Evolutionary conservation across 1,140 invertebrate species (phyloP).

Genomic region (Campodea augens): DNA sequence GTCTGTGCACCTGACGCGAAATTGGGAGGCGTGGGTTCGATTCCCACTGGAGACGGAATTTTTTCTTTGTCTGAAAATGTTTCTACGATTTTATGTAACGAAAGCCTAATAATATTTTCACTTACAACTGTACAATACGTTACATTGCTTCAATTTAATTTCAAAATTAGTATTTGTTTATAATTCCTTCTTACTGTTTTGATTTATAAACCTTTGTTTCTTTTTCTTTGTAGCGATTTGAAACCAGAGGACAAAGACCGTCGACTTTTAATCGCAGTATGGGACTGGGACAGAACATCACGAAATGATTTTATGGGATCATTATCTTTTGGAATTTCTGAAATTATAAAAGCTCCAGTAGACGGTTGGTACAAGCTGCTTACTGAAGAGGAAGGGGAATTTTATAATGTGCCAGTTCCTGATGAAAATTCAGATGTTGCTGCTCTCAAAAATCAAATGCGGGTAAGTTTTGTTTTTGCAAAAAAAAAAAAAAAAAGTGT

Average conservation of each 20-base stretch:
- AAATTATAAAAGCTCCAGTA: constrained; percentile 78
- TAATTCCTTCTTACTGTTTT: no score
- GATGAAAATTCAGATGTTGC: constrained; percentile 79
- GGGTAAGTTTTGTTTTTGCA: constrained; percentile 34
- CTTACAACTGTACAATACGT: no score
- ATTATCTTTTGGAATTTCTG: constrained; percentile 92
- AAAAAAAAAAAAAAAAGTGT: no score
- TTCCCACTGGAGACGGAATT: no score
- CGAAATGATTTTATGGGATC: constrained; percentile 99
- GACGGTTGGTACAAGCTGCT: constrained; percentile 97
- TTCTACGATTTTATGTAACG: no score
- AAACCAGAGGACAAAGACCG: constrained; percentile 91
- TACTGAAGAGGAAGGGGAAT: constrained; percentile 95
- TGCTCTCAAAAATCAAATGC: constrained; percentile 68
- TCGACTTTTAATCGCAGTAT: constrained; percentile 84
- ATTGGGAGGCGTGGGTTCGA: no score
- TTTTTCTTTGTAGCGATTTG: constrained; percentile 70
- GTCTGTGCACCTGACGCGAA: no score
- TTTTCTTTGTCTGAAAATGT: no score
- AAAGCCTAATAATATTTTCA: no score
- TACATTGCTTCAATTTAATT: no score
- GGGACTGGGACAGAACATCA: constrained; percentile 99
- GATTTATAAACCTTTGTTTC: no score
- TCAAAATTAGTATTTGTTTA: no score
- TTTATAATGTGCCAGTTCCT: constrained; percentile 91